These are phyloP conservation scores for Erpetoichthys calabaricus DNA, from an alignment of 2,797 vertebrate species.

Conservation along the genomic window DNA sequence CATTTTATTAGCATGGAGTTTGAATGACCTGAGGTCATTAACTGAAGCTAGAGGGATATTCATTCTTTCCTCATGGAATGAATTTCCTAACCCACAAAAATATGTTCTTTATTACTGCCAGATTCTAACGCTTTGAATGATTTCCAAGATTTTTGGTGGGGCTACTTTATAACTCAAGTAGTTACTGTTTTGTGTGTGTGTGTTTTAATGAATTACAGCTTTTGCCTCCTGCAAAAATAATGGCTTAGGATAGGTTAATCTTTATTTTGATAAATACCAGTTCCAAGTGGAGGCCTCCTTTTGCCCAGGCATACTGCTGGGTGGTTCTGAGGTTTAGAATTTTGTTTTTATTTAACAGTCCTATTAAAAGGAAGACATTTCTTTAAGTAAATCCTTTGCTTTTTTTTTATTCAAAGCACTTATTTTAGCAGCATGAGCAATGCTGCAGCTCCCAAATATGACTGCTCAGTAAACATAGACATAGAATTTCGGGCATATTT, in stretches of 20 bases:
- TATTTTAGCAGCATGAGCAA: too few species aligned
- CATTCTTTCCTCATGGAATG: conserved; percentile 5
- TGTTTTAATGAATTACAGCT: conserved; percentile 2
- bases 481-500: too few species aligned
- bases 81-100: conserved; percentile 4
- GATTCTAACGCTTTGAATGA: conserved; percentile 1
- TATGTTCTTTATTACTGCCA: conserved; percentile 3
- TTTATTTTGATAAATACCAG: not conserved
- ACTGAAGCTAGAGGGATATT: conserved; percentile 1
- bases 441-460: too few species aligned
- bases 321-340: not conserved
- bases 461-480: too few species aligned
- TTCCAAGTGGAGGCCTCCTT: not conserved
- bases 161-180: conserved; percentile 1
- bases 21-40: conserved; percentile 1
- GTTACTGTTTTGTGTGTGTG: not conserved
- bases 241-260: not conserved
- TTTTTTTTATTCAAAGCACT: too few species aligned
- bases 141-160: conserved; percentile 1
- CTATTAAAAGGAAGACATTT: too few species aligned
- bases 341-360: not conserved
- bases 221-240: not conserved
- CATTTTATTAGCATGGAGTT: conserved; percentile 1
- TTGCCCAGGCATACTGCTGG: not conserved
- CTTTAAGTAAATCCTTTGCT: too few species aligned